phyloP scores from a whole-genome alignment of 2,888 invertebrate species.

The Lathronympha strigana region DNA sequence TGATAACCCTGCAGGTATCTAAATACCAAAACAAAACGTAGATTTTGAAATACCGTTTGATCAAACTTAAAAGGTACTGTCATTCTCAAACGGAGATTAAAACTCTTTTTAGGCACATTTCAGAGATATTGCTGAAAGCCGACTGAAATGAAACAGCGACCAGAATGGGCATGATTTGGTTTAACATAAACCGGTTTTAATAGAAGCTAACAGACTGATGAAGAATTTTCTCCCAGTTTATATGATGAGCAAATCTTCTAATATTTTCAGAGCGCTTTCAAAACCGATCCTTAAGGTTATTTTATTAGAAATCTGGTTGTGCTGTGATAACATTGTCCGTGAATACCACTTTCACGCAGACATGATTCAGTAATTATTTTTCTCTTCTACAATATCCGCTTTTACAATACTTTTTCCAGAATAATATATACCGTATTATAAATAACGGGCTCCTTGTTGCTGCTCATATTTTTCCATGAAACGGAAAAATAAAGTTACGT shows the following conservation, averaged over 20 bases:
- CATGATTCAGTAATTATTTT: too few relatives aligned
- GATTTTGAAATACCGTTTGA: background rate
- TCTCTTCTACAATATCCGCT: background rate
- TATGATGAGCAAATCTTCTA: too few relatives aligned
- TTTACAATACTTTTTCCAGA: conserved; percentile 7
- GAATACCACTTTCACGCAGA: too few relatives aligned
- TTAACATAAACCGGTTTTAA: background rate
- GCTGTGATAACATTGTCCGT: too few relatives aligned
- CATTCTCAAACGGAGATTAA: conserved; percentile 23
- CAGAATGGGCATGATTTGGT: background rate
- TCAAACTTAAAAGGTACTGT: conserved; percentile 10
- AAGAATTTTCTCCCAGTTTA: too few relatives aligned
- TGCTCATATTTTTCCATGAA: conserved; percentile 22
- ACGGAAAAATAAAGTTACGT: conserved; percentile 37
- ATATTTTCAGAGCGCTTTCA: too few relatives aligned
- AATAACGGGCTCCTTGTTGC: conserved; percentile 13
- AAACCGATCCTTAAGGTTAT: too few relatives aligned
- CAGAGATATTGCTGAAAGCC: conserved; percentile 4
- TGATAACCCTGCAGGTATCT: too few relatives aligned
- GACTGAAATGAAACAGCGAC: background rate
- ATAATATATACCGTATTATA: conserved; percentile 5
- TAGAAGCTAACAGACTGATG: background rate
- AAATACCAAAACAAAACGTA: too few relatives aligned
- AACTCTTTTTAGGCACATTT: conserved; percentile 15
- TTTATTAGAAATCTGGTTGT: too few relatives aligned